Conservation (phyloP, 2,888 invertebrate species). For the Volucella zonaria region DNA sequence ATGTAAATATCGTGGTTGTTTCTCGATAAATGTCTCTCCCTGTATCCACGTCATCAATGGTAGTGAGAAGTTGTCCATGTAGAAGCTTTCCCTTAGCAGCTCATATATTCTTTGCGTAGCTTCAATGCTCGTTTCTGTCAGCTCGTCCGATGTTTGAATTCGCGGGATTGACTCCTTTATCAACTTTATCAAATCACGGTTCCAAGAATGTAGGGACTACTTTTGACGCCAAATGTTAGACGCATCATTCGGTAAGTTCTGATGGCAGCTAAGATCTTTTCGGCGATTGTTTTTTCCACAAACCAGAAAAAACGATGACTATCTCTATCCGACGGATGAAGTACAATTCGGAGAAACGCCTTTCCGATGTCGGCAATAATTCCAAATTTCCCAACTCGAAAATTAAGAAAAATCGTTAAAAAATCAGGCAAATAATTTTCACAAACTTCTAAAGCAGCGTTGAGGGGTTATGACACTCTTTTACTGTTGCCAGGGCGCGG, state of each 20-base stretch:
- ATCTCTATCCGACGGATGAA: slow-evolving; percentile 5
- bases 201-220: slow-evolving; percentile 4
- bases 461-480: too few species aligned
- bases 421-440: too few species aligned
- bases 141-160: neutral
- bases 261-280: slow-evolving; percentile 3
- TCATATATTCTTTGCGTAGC: neutral
- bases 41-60: neutral
- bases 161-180: neutral
- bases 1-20: slow-evolving; percentile 1
- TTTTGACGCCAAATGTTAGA: slow-evolving; percentile 1
- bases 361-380: too few species aligned
- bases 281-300: neutral
- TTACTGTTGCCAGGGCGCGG: too few species aligned
- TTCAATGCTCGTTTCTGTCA: neutral
- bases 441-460: too few species aligned
- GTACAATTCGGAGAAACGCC: neutral
- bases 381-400: too few species aligned
- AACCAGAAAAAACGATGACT: slow-evolving; percentile 1
- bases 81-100: too few species aligned
- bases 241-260: slow-evolving; percentile 6
- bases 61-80: neutral
- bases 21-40: neutral
- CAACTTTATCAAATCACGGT: neutral
- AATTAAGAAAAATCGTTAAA: too few species aligned